Percentiles rank a stretch among this genome's conserved stretches.
phyloP scores from a whole-genome alignment of 1,140 invertebrate species.

The Cyclargus thomasi region DNA sequence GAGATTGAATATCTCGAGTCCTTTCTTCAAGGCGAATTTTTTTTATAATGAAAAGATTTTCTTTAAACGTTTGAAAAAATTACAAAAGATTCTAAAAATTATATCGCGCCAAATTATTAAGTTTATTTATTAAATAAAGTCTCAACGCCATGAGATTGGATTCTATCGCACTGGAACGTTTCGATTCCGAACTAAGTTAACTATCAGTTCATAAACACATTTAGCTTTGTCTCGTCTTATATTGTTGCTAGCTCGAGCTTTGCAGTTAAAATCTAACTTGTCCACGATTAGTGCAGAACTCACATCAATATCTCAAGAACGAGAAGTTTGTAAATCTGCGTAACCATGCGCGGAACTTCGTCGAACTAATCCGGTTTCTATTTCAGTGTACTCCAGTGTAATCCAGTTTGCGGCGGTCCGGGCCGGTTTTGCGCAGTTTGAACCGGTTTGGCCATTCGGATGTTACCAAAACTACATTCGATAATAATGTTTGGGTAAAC shows the following conservation, averaged over 20 bases:
- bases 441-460: constrained; percentile 25
- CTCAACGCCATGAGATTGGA: background rate
- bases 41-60: background rate
- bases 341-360: constrained; percentile 63
- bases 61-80: no score
- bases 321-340: constrained; percentile 67
- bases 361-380: constrained; percentile 59
- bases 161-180: background rate
- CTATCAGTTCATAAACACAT: background rate
- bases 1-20: background rate
- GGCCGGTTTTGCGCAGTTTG: constrained; percentile 37
- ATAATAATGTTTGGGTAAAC: constrained; percentile 6
- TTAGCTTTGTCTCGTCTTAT: constrained; percentile 3
- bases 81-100: no score
- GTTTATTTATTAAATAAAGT: no score
- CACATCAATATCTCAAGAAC: constrained; percentile 50
- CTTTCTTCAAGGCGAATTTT: background rate
- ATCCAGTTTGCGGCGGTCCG: constrained; percentile 50
- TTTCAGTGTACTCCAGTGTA: constrained; percentile 49
- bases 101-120: no score
- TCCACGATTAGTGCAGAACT: constrained; percentile 23
- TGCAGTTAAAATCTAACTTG: background rate
- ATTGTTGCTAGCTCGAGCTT: background rate
- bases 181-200: background rate
- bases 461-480: constrained; percentile 14